Evolutionary conservation across 2,888 invertebrate species (phyloP).

Genomic region (Pseudococcus jackbeardsleyi): DNA sequence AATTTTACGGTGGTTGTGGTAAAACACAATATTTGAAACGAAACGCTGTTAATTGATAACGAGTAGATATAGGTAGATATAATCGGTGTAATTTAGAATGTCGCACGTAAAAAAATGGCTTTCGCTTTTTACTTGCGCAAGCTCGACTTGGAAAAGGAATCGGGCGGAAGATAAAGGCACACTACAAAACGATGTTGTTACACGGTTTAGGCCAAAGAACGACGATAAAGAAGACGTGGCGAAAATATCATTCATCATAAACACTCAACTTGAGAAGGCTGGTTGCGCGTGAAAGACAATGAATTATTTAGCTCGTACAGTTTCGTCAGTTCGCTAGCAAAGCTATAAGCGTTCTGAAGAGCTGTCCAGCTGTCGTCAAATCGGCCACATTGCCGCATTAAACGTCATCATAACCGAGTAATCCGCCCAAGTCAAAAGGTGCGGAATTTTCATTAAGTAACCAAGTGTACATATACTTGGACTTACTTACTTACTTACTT

Average conservation of each 20-base stretch:
- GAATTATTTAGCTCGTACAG: slow-evolving; percentile 44
- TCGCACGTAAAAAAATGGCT: no score
- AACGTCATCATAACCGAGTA: slow-evolving; percentile 9
- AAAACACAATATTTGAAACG: no score
- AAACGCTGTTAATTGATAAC: no score
- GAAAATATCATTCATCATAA: slow-evolving; percentile 50
- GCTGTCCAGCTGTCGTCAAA: neutral
- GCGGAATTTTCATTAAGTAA: slow-evolving; percentile 20
- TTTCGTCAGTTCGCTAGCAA: neutral
- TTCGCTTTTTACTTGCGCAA: no score
- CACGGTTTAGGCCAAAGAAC: neutral
- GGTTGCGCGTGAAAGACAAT: slow-evolving; percentile 35
- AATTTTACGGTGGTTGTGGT: no score
- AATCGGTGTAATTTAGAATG: no score
- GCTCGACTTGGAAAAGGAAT: no score
- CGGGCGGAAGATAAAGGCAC: neutral
- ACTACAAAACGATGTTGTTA: neutral
- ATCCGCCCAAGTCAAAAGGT: neutral
- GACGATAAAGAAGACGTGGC: neutral
- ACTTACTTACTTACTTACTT: no score
- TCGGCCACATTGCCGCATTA: neutral
- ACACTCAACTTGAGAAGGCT: slow-evolving; percentile 30
- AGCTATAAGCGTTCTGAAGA: neutral
- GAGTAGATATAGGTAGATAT: no score
- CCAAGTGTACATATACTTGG: neutral